phyloP scores from a whole-genome alignment of 2,888 invertebrate genomes.

The Tetranychus piercei region DNA sequence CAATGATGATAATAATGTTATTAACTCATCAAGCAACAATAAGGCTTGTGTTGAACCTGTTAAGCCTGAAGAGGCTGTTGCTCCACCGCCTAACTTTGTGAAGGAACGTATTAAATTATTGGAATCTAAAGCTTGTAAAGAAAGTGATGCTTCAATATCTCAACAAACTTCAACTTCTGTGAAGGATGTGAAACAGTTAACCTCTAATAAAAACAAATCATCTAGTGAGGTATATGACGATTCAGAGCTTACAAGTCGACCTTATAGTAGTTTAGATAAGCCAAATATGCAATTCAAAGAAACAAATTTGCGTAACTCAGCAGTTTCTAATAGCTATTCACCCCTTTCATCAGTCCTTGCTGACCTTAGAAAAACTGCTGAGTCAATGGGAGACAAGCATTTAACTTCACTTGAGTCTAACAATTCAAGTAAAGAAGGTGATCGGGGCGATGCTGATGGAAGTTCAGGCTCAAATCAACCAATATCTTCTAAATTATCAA shows the following conservation, averaged over 20 bases:
- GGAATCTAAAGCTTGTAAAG: not conserved
- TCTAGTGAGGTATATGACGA: slow-evolving; percentile 12
- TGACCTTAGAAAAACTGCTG: slow-evolving; percentile 26
- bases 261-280: not conserved
- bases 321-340: slow-evolving; percentile 14
- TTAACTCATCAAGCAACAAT: not conserved
- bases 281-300: not conserved
- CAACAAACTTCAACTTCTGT: not conserved
- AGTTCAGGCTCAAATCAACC: not conserved
- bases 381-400: slow-evolving; percentile 6
- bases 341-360: slow-evolving; percentile 22
- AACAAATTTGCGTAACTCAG: not conserved
- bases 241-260: slow-evolving; percentile 10
- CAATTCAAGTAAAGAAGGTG: not conserved
- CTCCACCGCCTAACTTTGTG: not conserved
- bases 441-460: not conserved
- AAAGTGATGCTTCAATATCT: not conserved
- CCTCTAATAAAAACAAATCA: not conserved
- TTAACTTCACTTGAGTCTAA: not conserved
- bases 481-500: not conserved
- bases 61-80: not conserved
- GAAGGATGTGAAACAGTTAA: not conserved
- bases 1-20: not conserved
- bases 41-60: not conserved
- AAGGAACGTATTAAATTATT: not conserved